Evolutionary conservation across 2,113 vertebrate species (phyloP).

Genomic region (Otocyon megalotis): DNA sequence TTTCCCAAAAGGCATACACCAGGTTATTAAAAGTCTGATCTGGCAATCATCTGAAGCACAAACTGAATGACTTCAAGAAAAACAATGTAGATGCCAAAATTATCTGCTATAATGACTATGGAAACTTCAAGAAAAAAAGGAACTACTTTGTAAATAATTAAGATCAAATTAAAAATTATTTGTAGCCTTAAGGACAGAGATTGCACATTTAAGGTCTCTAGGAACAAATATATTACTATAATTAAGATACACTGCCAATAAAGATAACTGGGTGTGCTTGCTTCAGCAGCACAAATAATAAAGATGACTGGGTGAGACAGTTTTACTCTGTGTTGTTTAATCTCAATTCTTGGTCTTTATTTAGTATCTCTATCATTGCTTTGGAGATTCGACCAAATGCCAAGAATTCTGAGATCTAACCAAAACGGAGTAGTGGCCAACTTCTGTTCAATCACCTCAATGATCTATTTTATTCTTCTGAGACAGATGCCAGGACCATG

Average conservation of each 20-base stretch:
- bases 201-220: background rate
- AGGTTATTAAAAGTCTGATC: conserved; percentile 43
- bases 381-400: conserved; percentile 17
- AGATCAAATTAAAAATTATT: conserved; percentile 40
- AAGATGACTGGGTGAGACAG: background rate
- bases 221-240: background rate
- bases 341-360: background rate
- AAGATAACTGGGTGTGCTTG: background rate
- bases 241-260: background rate
- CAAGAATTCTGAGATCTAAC: conserved; percentile 36
- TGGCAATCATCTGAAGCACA: conserved; percentile 26
- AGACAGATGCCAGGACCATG: background rate
- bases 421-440: conserved; percentile 31
- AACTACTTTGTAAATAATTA: conserved; percentile 34
- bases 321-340: conserved; percentile 30
- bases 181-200: background rate
- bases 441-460: background rate
- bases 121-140: conserved; percentile 41
- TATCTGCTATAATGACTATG: background rate
- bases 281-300: background rate
- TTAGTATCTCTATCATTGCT: background rate
- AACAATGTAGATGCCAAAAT: background rate
- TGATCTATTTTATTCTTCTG: background rate
- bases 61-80: conserved; percentile 54
- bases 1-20: conserved; percentile 7